These are phyloP conservation scores for Microchrysa polita DNA, from an alignment of 2,888 invertebrate species.

Conservation along the genomic window DNA sequence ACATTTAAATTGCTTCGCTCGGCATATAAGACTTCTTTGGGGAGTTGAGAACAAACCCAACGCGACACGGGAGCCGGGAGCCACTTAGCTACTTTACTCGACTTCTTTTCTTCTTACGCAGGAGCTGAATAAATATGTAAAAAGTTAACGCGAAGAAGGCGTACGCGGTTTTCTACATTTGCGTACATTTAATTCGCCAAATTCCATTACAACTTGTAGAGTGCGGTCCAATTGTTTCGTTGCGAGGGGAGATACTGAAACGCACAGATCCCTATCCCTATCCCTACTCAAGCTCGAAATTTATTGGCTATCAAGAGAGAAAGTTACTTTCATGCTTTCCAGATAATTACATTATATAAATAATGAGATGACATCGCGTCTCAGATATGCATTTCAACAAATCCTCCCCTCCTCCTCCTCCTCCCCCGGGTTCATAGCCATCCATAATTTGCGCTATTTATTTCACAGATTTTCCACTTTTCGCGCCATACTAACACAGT, in stretches of 20 bases:
- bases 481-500: background rate
- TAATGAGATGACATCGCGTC: constrained; percentile 29
- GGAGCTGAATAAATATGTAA: too few species aligned
- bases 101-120: background rate
- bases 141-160: constrained; percentile 29
- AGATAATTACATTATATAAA: constrained; percentile 26
- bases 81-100: constrained; percentile 2
- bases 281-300: constrained; percentile 1
- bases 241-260: background rate
- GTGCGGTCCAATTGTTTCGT: constrained; percentile 6
- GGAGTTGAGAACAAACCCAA: background rate
- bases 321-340: constrained; percentile 18
- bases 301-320: constrained; percentile 22
- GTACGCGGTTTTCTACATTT: constrained; percentile 32
- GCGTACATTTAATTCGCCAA: constrained; percentile 3
- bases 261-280: constrained; percentile 9
- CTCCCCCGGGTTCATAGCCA: background rate
- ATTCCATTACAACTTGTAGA: constrained; percentile 13
- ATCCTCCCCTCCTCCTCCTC: constrained; percentile 3
- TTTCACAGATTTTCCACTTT: constrained; percentile 19
- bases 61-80: too few species aligned
- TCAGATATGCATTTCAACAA: too few species aligned
- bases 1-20: constrained; percentile 25
- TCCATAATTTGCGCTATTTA: constrained; percentile 29
- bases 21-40: background rate